Base-by-base conservation (phyloP, 2,797 vertebrate species). In the Merluccius polli region DNA sequence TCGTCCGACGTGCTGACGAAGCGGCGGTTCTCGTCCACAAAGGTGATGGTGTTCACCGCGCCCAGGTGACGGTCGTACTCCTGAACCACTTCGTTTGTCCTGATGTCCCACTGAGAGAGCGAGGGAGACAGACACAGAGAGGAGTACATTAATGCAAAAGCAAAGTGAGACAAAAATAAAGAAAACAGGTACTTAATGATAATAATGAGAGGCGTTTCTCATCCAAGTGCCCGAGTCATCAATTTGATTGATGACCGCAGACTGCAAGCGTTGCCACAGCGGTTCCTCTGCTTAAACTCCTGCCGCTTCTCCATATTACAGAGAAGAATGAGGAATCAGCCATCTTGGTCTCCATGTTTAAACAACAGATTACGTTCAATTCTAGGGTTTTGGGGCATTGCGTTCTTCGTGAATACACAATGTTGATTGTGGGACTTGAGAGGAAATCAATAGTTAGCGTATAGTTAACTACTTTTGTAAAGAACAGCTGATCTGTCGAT, bases 11-110 rank as follows among this genome's bases (percentile, higher is more conserved):
- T 99, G 87, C 98, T 99, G 88, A 99, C 98, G 79, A 99, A 99
- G 41, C 98, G 95, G 3, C 98, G 95, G 15, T 97, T 98, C 85
- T 99, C 98, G 78, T 99, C 98, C 69, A 99, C 98, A 78, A 99
- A 99, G 24, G 98, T 98, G 94, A 99, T 99, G 77, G 97, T 99
- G 93, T 99, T 99, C 86, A 99, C 98, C n/a, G 98, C 98, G 33
- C 97, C 98, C 88, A 99, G 92, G 89, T 99, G 98, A 75, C 98
- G 92, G 77, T 99, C 98, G 0, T 99, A 99, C 78, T 99, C 98
- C 87, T 99, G 98, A 32, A 99, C 98, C 73, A 99, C 96, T 86
- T 99, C 98, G 21, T 95, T 95, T 27, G 95, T 95, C 88, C 98
- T 95, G 84, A 95, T 93, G 89, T 99, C 98, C 96, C 96, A 99